phyloP scores from a whole-genome alignment of 1,140 invertebrate genomes.

The Cecropterus lyciades region DNA sequence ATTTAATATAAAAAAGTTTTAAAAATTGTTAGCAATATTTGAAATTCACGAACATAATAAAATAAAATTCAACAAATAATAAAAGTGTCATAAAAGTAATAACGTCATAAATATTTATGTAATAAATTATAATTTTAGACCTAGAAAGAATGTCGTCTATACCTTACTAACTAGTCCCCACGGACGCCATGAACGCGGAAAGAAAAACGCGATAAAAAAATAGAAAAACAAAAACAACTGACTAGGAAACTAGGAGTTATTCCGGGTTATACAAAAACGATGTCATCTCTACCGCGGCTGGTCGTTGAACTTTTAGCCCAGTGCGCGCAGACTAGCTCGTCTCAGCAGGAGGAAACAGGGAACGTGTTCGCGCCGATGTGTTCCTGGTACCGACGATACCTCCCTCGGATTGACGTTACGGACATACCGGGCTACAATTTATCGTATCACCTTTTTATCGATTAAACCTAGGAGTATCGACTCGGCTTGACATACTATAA shows the following conservation, averaged over 20 bases:
- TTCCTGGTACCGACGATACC: slow-evolving; percentile 51
- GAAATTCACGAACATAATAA: no score
- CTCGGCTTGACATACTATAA: not conserved
- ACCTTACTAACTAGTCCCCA: no score
- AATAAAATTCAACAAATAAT: no score
- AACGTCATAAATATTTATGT: no score
- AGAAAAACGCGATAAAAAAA: slow-evolving; percentile 24
- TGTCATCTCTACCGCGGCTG: slow-evolving; percentile 42
- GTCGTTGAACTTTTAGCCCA: slow-evolving; percentile 70
- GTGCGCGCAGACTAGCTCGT: slow-evolving; percentile 50
- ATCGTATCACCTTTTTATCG: slow-evolving; percentile 37
- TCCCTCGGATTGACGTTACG: slow-evolving; percentile 32
- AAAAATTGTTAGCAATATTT: no score
- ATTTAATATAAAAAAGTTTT: no score
- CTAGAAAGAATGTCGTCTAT: no score
- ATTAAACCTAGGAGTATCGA: slow-evolving; percentile 3
- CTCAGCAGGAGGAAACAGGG: slow-evolving; percentile 35
- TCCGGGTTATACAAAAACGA: slow-evolving; percentile 39
- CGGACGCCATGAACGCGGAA: not conserved
- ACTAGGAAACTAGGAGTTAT: slow-evolving; percentile 43
- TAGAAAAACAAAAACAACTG: slow-evolving; percentile 33
- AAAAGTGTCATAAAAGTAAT: no score
- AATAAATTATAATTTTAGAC: no score
- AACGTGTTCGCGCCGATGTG: slow-evolving; percentile 42
- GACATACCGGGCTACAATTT: slow-evolving; percentile 32